Conservation (phyloP, 37 sponge, comb jelly and placozoan species). For the Hexactinellida sp. region DNA sequence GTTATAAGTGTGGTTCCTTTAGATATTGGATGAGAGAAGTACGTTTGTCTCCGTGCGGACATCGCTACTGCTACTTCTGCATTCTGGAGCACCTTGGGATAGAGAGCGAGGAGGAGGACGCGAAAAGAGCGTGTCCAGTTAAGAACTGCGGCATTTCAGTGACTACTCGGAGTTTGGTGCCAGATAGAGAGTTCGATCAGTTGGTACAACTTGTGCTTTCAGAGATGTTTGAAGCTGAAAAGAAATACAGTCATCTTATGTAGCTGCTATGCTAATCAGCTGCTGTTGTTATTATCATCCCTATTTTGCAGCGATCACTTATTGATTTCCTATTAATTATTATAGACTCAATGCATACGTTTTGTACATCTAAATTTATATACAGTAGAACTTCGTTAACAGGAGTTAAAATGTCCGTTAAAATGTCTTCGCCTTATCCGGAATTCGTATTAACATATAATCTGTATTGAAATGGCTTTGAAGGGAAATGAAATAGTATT, state of each 20-base stretch:
- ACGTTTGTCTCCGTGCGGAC: background rate
- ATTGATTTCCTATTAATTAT: too few species aligned
- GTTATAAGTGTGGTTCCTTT: too few species aligned
- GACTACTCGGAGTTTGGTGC: background rate
- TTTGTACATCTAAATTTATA: too few species aligned
- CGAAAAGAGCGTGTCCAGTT: background rate
- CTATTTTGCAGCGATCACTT: too few species aligned
- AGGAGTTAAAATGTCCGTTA: too few species aligned
- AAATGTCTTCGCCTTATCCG: too few species aligned
- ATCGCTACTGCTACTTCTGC: constrained; percentile 14
- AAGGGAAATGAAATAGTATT: too few species aligned
- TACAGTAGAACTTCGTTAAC: too few species aligned
- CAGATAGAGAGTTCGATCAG: background rate
- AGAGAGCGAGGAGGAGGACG: background rate
- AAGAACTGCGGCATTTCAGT: background rate
- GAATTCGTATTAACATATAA: too few species aligned
- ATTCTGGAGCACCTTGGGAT: background rate
- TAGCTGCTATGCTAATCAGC: background rate
- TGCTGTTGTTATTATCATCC: background rate
- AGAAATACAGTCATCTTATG: constrained; percentile 17
- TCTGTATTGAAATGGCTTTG: too few species aligned
- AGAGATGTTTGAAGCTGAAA: constrained; percentile 13
- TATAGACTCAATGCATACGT: too few species aligned
- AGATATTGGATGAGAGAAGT: constrained; percentile 1
- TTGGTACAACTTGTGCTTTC: background rate